Base-by-base conservation (phyloP, 2,113 vertebrate genomes). In the Phocoena sinus region DNA sequence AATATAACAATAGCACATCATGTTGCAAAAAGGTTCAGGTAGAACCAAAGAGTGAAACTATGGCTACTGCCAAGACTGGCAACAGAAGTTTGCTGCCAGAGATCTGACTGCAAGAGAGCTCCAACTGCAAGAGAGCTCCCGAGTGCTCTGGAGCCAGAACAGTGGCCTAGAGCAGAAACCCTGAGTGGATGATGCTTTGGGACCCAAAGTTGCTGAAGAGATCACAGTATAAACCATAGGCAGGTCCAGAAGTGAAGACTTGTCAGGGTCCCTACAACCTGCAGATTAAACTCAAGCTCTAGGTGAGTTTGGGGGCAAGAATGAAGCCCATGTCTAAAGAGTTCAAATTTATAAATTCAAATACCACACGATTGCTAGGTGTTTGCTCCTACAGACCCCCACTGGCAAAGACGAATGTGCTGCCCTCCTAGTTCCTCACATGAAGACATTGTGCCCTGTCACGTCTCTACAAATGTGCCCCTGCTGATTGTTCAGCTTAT, bases 301-400 rank as follows among this genome's bases (percentile, higher is more conserved):
- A 31, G 1, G 4, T 50, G 44, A 77, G 2, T 33, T 53, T 50
- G 18, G 47, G 31, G 47, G 9, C 47, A 77, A n/a, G 31, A 77
- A 77, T 23, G 74, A 53, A n/a, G 28, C 74, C 74, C 47, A 77
- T 20, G 31, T 50, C 18, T 77, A 53, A 77, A 53, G 47, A 53
- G 18, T 50, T n/a, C 31, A n/a, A 77, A 56, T 25, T n/a, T 25
- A 79, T 8, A 8, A n/a, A 56, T n/a, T 25, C 20, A 79, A 56
- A 36, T 14, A 36, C 18, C 0, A 0, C 11, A 56, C 33, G 33
- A n/a, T 5, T 14, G 33, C 5, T 28, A 17, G 12, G 2, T 5
- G 33, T 58, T 31, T 13, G 23, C 14, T 36, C 74, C 83, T 31
- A 23, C 8, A 44, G 62, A 17, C 36, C 23, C 20, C 44, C 56